A percentile compares a stretch with the other conserved stretches of the same genome.
Conservation (phyloP, 2,888 invertebrate species). For the Drosophila anomalata region DNA sequence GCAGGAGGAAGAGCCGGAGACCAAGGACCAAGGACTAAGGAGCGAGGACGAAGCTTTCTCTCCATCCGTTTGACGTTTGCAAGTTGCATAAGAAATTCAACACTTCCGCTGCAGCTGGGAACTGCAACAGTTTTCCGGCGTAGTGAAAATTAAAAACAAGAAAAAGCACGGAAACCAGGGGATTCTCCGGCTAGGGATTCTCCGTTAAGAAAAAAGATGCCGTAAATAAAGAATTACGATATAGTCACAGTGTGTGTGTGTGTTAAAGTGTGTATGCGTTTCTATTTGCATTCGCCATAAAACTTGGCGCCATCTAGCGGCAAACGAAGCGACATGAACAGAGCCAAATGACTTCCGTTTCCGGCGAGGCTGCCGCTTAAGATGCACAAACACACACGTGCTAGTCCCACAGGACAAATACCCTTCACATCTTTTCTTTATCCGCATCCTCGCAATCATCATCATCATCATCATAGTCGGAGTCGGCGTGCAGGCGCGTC, state of each 20-base stretch:
- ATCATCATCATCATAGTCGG: slow-evolving; percentile 36
- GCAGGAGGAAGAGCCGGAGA: slow-evolving; percentile 3
- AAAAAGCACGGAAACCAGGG: slow-evolving; percentile 11
- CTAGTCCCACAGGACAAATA: slow-evolving; percentile 20
- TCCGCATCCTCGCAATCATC: slow-evolving; percentile 33
- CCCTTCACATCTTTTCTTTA: slow-evolving; percentile 5
- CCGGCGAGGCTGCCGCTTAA: slow-evolving; percentile 57
- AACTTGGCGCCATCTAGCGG: slow-evolving; percentile 60
- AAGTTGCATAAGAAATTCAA: slow-evolving; percentile 63
- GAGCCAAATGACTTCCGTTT: slow-evolving; percentile 77
- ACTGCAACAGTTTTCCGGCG: slow-evolving; percentile 47
- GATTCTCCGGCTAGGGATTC: not conserved
- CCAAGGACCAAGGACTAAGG: not conserved
- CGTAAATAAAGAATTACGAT: slow-evolving; percentile 71
- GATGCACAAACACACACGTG: slow-evolving; percentile 52
- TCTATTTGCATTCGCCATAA: slow-evolving; percentile 72
- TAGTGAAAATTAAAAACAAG: slow-evolving; percentile 56
- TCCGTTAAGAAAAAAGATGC: slow-evolving; percentile 11
- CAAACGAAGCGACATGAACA: slow-evolving; percentile 46
- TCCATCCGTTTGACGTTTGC: slow-evolving; percentile 34
- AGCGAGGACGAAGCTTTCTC: not conserved
- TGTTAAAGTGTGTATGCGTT: slow-evolving; percentile 4
- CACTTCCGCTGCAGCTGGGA: slow-evolving; percentile 53
- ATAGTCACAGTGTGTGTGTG: slow-evolving; percentile 26
- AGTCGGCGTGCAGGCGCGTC: slow-evolving; percentile 64